phyloP scores from a whole-genome alignment of 2,113 vertebrate species.

The Glareola pratincola region DNA sequence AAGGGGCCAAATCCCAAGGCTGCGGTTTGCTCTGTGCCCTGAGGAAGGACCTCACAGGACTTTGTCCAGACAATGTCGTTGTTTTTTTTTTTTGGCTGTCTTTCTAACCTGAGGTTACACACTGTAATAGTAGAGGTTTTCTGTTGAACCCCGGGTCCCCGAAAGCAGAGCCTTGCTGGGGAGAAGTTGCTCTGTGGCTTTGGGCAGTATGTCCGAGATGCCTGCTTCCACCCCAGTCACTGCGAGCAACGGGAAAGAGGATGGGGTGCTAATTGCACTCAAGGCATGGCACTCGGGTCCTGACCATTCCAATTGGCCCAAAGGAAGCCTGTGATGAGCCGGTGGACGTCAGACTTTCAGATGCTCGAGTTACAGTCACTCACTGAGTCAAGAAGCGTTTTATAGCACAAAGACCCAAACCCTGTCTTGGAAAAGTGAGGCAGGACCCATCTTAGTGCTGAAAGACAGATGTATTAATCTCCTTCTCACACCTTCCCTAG shows the following conservation, averaged over 20 bases:
- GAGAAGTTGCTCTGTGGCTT: not conserved
- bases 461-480: not conserved
- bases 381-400: accelerated
- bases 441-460: not conserved
- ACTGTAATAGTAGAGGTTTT: accelerated
- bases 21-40: not conserved
- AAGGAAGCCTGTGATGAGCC: not conserved
- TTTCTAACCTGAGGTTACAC: not conserved
- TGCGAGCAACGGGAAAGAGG: accelerated
- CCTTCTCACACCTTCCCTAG: not conserved
- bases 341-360: not conserved
- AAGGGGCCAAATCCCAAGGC: not conserved
- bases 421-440: not conserved
- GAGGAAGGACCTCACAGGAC: not conserved
- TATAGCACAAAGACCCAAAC: not conserved
- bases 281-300: not conserved
- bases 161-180: not conserved
- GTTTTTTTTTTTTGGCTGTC: not conserved
- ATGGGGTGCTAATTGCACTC: not conserved
- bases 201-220: not conserved
- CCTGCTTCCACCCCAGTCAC: not conserved
- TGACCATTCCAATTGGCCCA: not conserved
- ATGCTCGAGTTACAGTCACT: not conserved
- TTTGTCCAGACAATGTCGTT: not conserved
- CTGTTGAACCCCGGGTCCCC: not conserved